phyloP scores from a whole-genome alignment of 1,140 invertebrate species.

The Babylonia areolata region DNA sequence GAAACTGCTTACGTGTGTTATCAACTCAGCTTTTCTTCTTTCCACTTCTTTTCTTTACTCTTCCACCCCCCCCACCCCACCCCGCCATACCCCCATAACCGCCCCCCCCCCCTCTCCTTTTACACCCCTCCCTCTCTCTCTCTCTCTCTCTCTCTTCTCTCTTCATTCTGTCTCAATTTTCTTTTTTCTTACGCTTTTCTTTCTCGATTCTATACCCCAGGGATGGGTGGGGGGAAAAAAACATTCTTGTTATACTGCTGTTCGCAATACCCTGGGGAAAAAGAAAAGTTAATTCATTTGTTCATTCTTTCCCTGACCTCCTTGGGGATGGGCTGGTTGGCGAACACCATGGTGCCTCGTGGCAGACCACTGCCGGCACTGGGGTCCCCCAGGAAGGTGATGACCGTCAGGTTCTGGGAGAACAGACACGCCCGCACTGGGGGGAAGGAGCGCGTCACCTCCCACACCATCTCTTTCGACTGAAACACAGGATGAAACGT shows the following conservation, averaged over 20 bases:
- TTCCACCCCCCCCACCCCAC: not conserved
- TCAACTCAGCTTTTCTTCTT: not conserved
- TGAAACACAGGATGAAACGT: conserved; percentile 38
- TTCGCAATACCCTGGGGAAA: no score
- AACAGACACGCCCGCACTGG: conserved; percentile 72
- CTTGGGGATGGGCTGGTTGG: conserved; percentile 71
- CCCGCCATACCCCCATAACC: no score
- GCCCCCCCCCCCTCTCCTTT: no score
- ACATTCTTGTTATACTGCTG: no score
- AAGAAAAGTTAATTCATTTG: no score
- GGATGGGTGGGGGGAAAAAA: no score
- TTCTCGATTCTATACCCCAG: no score
- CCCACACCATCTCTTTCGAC: conserved; percentile 74
- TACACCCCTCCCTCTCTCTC: not conserved
- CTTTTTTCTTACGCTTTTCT: no score
- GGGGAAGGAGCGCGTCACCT: conserved; percentile 69
- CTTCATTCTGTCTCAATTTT: no score
- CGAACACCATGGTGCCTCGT: conserved; percentile 72
- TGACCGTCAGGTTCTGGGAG: conserved; percentile 66
- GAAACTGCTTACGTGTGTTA: not conserved
- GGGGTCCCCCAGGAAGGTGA: conserved; percentile 75
- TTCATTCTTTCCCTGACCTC: conserved; percentile 64
- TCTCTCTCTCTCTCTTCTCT: not conserved
- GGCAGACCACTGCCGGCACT: conserved; percentile 71
- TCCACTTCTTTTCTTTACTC: not conserved